Evolutionary conservation across 2,888 invertebrate genomes (phyloP).

Genomic region (Gasteruption jaculator): DNA sequence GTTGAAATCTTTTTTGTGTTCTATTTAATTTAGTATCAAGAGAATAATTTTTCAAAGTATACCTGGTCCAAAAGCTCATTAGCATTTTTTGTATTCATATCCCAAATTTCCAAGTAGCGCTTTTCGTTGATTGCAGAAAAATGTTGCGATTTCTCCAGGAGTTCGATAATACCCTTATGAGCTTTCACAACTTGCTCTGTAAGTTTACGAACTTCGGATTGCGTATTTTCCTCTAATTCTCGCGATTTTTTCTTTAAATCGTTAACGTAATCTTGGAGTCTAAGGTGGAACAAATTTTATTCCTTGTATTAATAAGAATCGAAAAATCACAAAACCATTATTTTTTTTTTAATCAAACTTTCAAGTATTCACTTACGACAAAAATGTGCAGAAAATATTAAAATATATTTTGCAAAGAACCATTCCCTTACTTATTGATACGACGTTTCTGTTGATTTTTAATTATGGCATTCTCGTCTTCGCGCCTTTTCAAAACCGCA

Average conservation of each 20-base stretch:
- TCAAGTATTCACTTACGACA: not conserved
- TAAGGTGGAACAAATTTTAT: too few species aligned
- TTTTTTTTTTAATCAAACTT: not conserved
- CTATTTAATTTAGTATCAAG: too few species aligned
- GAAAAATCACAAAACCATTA: slow-evolving; percentile 6
- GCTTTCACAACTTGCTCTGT: slow-evolving; percentile 66
- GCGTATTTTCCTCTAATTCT: slow-evolving; percentile 63
- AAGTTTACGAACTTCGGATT: slow-evolving; percentile 64
- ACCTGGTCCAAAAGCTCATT: slow-evolving; percentile 53
- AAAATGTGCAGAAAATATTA: not conserved
- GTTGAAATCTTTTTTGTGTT: too few species aligned
- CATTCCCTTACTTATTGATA: slow-evolving; percentile 58
- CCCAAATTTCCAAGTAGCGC: slow-evolving; percentile 62
- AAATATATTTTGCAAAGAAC: not conserved
- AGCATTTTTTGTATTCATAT: slow-evolving; percentile 58
- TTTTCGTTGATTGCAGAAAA: slow-evolving; percentile 63
- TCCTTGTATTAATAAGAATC: not conserved
- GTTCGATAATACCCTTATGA: slow-evolving; percentile 63
- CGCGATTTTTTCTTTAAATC: slow-evolving; percentile 62
- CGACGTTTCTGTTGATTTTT: slow-evolving; percentile 74
- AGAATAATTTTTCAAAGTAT: slow-evolving; percentile 3
- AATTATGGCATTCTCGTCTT: slow-evolving; percentile 80
- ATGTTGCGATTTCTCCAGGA: slow-evolving; percentile 67
- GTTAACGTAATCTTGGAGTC: slow-evolving; percentile 68
- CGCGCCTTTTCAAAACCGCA: slow-evolving; percentile 78